These are phyloP conservation scores for Hybognathus amarus DNA, from an alignment of 2,797 vertebrate species.

Conservation along the genomic window DNA sequence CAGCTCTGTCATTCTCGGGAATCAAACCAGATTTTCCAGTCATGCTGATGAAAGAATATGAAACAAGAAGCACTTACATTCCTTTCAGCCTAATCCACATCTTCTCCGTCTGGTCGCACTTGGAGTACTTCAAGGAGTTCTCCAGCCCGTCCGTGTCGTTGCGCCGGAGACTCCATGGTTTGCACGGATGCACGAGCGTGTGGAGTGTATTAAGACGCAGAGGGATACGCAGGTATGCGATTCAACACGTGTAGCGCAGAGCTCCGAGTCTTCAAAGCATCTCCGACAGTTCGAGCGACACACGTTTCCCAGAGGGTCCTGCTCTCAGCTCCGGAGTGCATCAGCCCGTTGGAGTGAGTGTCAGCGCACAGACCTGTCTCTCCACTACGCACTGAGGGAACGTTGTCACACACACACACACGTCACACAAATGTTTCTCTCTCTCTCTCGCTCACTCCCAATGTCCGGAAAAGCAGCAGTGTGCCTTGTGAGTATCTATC, in stretches of 20 bases:
- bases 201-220: conserved; percentile 28
- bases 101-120: conserved; percentile 84
- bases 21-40: not conserved
- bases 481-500: conserved; percentile 21
- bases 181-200: conserved; percentile 62
- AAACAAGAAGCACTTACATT: conserved; percentile 79
- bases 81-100: conserved; percentile 89
- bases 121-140: conserved; percentile 80
- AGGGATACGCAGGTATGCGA: conserved; percentile 40
- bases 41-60: conserved; percentile 1
- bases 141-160: conserved; percentile 78
- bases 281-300: conserved; percentile 65
- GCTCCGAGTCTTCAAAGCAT: conserved; percentile 71
- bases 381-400: conserved; percentile 31
- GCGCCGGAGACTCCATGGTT: conserved; percentile 82
- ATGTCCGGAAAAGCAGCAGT: conserved; percentile 28
- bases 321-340: conserved; percentile 62
- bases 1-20: conserved; percentile 2
- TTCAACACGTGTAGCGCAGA: conserved; percentile 41
- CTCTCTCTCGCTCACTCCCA: conserved; percentile 48
- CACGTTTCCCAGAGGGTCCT: conserved; percentile 69
- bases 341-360: conserved; percentile 71
- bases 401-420: conserved; percentile 37
- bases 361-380: conserved; percentile 48
- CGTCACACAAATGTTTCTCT: conserved; percentile 54